Percentiles rank a stretch among this genome's conserved stretches.
phyloP scores from a whole-genome alignment of 2,113 vertebrate species.

The Thalassoma bifasciatum region DNA sequence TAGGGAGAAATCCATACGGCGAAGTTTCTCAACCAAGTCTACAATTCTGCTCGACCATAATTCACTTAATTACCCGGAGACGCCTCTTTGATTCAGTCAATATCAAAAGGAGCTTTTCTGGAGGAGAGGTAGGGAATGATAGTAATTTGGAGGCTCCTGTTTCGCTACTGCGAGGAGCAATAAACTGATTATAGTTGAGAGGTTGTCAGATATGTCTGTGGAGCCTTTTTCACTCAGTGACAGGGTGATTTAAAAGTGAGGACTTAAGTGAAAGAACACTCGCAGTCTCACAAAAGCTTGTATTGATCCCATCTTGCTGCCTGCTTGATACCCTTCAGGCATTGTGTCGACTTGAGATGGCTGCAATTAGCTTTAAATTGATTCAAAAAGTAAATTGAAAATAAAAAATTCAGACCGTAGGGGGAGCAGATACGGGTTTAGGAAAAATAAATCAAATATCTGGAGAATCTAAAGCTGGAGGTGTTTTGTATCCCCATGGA shows the following conservation, averaged over 20 bases:
- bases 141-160: conserved; percentile 63
- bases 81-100: conserved; percentile 69
- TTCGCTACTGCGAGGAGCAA: conserved; percentile 45
- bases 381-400: conserved; percentile 36
- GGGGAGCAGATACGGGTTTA: conserved; percentile 7
- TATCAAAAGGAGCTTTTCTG: conserved; percentile 69
- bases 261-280: conserved; percentile 41
- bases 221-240: conserved; percentile 41
- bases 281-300: conserved; percentile 39
- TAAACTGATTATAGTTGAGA: conserved; percentile 66
- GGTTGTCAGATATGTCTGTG: conserved; percentile 59
- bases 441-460: conserved; percentile 14
- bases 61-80: conserved; percentile 75
- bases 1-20: conserved; percentile 67
- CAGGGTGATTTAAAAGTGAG: conserved; percentile 48
- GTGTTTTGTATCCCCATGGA: background rate
- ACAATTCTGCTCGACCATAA: conserved; percentile 67
- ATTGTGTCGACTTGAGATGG: conserved; percentile 36
- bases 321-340: conserved; percentile 27
- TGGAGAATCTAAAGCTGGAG: background rate
- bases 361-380: conserved; percentile 27
- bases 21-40: conserved; percentile 61
- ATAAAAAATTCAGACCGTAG: conserved; percentile 11
- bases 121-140: conserved; percentile 61
- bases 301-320: conserved; percentile 61